Evolutionary conservation across 2,113 vertebrate species (phyloP), one percentile per base, ranked within the genome.

Genomic region (Oncorhynchus keta): DNA sequence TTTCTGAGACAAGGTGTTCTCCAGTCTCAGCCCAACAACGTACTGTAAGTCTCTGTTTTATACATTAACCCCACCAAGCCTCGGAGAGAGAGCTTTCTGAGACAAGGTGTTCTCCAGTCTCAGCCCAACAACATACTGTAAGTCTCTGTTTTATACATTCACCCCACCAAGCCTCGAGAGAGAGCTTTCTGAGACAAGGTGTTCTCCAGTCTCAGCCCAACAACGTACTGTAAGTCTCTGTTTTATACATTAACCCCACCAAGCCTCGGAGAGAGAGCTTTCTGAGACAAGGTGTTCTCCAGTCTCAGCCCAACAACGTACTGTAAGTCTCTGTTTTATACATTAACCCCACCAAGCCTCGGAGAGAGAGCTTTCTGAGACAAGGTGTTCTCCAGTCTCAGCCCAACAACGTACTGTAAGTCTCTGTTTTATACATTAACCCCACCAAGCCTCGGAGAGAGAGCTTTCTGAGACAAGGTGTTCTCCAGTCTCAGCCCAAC

Each of bases 191-290:
- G 1, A 57, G 55, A 57, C 9, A 9, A 0, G 3, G 39, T 2
- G 14, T 55, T 55, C 14, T 16, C 51, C 51, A 13, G 59, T 62
- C 59, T 62, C 20, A n/a, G 59, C 59, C n/a, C 20, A 62, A 45
- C 39, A 62, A 62, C 59, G 20, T 24, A 35, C 35, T 35, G 35
- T 35, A 22, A 24, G 59, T 62, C 16, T 55, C 24, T 76, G 83
- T 85, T 84, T 81, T 74, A 81, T 69, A 55, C 69, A 83, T 80
- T 81, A 83, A 74, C 82, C 74, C 80, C 77, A 81, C 77, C 80
- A 77, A 69, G 18, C 20, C n/a, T 22, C 0, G 59, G 18, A 62
- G 55, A 57, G 16, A 57, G 55, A n/a, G n/a, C 18, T 16, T 20
- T 57, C 14, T 57, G 1, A 57, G 55, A 57, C 9, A 9, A 0